phyloP scores from a whole-genome alignment of 2,888 invertebrate genomes.

The Volucella zonaria region DNA sequence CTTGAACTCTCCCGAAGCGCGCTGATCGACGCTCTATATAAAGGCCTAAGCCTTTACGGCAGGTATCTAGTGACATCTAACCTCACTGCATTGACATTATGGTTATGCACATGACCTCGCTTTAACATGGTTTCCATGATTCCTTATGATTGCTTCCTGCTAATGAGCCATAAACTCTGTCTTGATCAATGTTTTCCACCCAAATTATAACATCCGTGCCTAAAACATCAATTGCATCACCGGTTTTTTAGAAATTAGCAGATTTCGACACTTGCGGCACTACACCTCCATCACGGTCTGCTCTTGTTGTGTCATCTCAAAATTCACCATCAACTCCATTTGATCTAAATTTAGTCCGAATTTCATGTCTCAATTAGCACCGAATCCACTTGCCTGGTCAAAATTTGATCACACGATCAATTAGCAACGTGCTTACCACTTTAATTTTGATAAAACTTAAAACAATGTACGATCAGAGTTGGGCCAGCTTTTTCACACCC shows the following conservation, averaged over 20 bases:
- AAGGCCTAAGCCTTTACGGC: no score
- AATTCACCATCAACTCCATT: slow-evolving; percentile 16
- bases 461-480: slow-evolving; percentile 49
- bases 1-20: no score
- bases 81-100: neutral
- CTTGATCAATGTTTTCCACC: neutral
- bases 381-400: slow-evolving; percentile 40
- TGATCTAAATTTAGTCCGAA: slow-evolving; percentile 23
- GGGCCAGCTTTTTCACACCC: slow-evolving; percentile 53
- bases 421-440: slow-evolving; percentile 58
- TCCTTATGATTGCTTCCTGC: neutral
- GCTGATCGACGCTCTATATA: no score
- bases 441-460: slow-evolving; percentile 37
- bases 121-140: slow-evolving; percentile 23
- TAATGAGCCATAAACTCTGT: slow-evolving; percentile 36
- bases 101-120: slow-evolving; percentile 28
- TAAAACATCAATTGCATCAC: slow-evolving; percentile 47
- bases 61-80: no score
- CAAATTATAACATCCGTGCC: slow-evolving; percentile 15
- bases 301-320: slow-evolving; percentile 21
- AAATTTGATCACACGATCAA: slow-evolving; percentile 67
- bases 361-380: slow-evolving; percentile 35
- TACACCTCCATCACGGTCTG: neutral
- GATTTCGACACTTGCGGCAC: slow-evolving; percentile 7
- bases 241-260: slow-evolving; percentile 25